Evolutionary conservation across 2,113 vertebrate species (phyloP), one percentile per base, ranked within the genome.

Genomic region (Scophthalmus maximus): DNA sequence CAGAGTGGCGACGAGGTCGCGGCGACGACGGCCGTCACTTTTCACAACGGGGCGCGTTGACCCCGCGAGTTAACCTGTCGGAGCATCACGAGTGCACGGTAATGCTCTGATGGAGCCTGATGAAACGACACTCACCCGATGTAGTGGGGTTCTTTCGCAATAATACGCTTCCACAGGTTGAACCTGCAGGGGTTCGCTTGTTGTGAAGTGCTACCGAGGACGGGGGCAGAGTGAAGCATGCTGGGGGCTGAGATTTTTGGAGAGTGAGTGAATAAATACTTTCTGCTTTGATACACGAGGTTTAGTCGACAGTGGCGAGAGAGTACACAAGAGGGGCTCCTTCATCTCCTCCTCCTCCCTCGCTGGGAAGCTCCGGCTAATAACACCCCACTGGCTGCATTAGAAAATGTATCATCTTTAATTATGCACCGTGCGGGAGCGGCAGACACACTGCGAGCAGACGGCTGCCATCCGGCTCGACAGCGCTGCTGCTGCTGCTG

Each of bases 361-460:
- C 69, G 42, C 74, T 57, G 76, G n/a, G n/a, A 81, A 84, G 79
- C 81, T 60, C 46, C 22, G 2, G 42, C 83, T 87, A 83, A 86
- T 85, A 79, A 78, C 65, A 47, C 82, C 82, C 79, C 18, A 27
- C 81, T 79, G 87, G 78, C 82, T 80, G 64, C 85, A 82, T 86
- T 82, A 74, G 30, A 73, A 72, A 76, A 87, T 72, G 5, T 57
- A 84, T 84, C 81, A 80, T 86, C 81, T 86, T 83, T 89, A 90
- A 87, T 88, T 83, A 80, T 22, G 62, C 56, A 5, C 65, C 22
- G 56, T 68, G 77, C 75, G 42, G 4, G 12, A 74, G 73, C 80
- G 66, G 77, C 72, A n/a, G n/a, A 42, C 25, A 23, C 75, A 14
- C 27, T 29, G 50, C 10, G 63, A 61, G 32, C 30, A 62, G 53